Conservation (phyloP, 2,888 invertebrate genomes). For the Candidula unifasciata region DNA sequence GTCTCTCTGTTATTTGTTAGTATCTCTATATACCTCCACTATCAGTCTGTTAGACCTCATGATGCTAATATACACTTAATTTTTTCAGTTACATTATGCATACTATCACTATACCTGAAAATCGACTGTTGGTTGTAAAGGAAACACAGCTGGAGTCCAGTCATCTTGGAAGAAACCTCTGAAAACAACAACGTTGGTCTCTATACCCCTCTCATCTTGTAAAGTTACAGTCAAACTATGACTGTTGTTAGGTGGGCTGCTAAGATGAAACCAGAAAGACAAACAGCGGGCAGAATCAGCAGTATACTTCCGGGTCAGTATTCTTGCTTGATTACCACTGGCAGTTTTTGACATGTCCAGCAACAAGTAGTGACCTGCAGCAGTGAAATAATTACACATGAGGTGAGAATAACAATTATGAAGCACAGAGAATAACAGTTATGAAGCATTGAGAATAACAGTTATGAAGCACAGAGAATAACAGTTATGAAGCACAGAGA, state of each 20-base stretch:
- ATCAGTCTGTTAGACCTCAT: too few relatives aligned
- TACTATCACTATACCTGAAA: not conserved
- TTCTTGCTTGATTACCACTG: not conserved
- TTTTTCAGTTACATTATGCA: too few relatives aligned
- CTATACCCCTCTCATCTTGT: slow-evolving; percentile 15
- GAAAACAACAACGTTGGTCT: not conserved
- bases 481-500: too few relatives aligned
- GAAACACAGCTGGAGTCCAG: slow-evolving; percentile 11
- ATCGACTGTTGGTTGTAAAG: not conserved
- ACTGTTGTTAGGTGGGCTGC: not conserved
- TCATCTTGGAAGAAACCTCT: not conserved
- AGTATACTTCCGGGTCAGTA: not conserved
- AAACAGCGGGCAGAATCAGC: slow-evolving; percentile 11
- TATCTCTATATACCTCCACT: too few relatives aligned
- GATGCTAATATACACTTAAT: too few relatives aligned
- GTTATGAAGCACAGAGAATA: too few relatives aligned
- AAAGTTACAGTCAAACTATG: not conserved
- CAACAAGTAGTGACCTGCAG: slow-evolving; percentile 11
- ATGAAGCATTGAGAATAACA: not conserved
- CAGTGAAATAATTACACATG: not conserved
- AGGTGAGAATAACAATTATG: not conserved
- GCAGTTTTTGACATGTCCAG: not conserved
- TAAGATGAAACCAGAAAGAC: slow-evolving; percentile 19
- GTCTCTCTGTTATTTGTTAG: too few relatives aligned
- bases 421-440: not conserved